These are phyloP conservation scores for Galago senegalensis DNA, from an alignment of 2,797 vertebrate species.

Conservation along the genomic window DNA sequence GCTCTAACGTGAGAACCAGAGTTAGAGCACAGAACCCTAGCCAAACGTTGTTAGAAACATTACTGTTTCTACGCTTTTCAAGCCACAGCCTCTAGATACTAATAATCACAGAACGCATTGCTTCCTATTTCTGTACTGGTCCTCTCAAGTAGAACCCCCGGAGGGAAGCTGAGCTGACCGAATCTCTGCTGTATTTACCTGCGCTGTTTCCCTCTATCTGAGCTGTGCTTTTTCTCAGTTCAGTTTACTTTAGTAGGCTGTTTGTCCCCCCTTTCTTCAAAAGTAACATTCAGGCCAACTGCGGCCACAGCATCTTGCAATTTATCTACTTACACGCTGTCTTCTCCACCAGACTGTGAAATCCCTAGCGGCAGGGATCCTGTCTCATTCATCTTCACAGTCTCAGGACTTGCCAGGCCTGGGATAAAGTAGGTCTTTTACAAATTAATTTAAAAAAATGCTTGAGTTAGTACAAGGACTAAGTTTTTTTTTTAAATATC, in stretches of 20 bases:
- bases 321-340: slow-evolving; percentile 1
- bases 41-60: neutral
- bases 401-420: neutral
- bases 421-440: slow-evolving; percentile 41
- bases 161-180: neutral
- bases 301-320: neutral
- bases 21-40: neutral
- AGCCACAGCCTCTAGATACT: neutral
- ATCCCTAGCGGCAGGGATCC: neutral
- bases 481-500: slow-evolving; percentile 16
- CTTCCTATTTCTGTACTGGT: slow-evolving; percentile 5
- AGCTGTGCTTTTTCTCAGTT: neutral
- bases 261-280: neutral
- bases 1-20: neutral
- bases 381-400: neutral
- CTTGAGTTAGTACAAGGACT: neutral
- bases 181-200: neutral
- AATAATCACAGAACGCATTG: neutral
- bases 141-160: neutral
- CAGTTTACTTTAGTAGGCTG: neutral
- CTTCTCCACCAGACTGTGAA: slow-evolving; percentile 41
- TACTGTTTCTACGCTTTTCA: neutral
- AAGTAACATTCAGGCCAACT: neutral
- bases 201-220: neutral
- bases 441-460: slow-evolving; percentile 38